phyloP scores from a whole-genome alignment of 2,113 vertebrate species.

The Grantiella picta region DNA sequence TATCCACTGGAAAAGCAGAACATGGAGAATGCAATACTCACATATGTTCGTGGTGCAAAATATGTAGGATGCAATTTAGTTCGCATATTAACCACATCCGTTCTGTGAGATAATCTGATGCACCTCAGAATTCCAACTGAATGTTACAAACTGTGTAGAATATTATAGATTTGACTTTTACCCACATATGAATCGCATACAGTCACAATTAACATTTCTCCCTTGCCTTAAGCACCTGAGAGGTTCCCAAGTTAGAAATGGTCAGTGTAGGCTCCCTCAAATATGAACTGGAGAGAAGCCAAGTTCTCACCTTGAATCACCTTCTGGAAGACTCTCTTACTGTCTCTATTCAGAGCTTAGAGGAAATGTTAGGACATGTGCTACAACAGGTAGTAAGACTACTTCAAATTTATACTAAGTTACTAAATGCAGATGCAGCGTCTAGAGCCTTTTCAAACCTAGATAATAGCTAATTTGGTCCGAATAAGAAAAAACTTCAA shows the following conservation, averaged over 20 bases:
- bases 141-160: background rate
- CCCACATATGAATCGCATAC: rapidly evolving
- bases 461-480: background rate
- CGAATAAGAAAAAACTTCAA: background rate
- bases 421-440: background rate
- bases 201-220: background rate
- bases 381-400: background rate
- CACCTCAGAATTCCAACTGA: background rate
- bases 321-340: background rate
- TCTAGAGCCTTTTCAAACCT: background rate
- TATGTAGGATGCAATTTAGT: background rate
- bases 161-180: background rate
- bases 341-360: background rate
- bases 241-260: background rate
- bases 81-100: background rate
- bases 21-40: background rate
- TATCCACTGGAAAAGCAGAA: background rate
- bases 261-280: background rate
- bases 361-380: background rate
- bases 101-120: background rate
- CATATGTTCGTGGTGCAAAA: background rate
- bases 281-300: background rate
- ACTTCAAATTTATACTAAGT: background rate
- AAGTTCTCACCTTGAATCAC: background rate
- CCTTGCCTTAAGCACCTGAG: background rate